phyloP scores from a whole-genome alignment of 2,888 invertebrate species.

The Fragum sueziense region DNA sequence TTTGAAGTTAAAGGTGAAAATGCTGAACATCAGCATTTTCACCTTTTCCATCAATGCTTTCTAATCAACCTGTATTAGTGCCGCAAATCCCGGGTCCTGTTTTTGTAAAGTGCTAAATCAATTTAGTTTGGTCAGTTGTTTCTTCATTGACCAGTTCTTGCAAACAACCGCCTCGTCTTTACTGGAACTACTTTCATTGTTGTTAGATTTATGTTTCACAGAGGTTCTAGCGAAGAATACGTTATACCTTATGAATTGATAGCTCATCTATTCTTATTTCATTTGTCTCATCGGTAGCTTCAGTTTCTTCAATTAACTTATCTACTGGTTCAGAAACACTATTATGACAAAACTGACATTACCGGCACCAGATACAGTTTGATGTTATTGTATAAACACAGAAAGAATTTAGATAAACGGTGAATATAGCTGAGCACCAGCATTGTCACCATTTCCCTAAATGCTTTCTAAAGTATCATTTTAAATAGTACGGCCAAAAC shows the following conservation, averaged over 20 bases:
- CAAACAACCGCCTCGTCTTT: background rate
- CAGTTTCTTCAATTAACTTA: background rate
- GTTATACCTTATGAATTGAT: constrained; percentile 2
- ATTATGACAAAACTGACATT: too few relatives aligned
- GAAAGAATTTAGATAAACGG: too few relatives aligned
- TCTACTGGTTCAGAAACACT: background rate
- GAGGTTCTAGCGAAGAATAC: background rate
- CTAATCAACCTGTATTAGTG: too few relatives aligned
- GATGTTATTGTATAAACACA: too few relatives aligned
- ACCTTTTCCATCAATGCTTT: background rate
- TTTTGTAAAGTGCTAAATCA: too few relatives aligned
- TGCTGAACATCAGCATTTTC: background rate
- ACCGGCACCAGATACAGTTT: too few relatives aligned
- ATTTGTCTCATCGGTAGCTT: too few relatives aligned
- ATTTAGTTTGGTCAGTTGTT: constrained; percentile 36
- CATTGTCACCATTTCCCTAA: too few relatives aligned
- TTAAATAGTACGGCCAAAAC: too few relatives aligned
- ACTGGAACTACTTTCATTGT: constrained; percentile 20
- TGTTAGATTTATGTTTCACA: constrained; percentile 2
- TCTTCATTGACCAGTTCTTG: constrained; percentile 18
- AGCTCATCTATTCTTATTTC: constrained; percentile 15
- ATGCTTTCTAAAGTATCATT: too few relatives aligned
- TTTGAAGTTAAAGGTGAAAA: background rate
- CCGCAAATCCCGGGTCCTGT: too few relatives aligned
- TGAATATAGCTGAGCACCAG: too few relatives aligned